Conservation (phyloP, 2,888 invertebrate genomes). For the Drosophila niveifrons region DNA sequence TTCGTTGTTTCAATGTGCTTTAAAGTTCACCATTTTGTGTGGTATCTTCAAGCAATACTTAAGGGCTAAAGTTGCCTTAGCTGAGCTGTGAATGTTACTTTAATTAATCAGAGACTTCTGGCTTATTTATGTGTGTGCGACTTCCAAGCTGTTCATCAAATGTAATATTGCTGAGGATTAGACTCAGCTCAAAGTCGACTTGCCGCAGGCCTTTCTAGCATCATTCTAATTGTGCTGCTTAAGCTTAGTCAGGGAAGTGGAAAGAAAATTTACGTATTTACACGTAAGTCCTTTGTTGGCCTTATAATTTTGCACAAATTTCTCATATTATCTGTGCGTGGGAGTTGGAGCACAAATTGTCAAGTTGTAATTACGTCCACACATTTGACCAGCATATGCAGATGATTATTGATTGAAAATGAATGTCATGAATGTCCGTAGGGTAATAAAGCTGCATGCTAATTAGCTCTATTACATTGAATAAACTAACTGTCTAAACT, state of each 20-base stretch:
- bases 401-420: not conserved
- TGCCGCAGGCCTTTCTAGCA: not conserved
- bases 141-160: not conserved
- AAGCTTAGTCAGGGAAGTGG: not conserved
- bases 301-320: not conserved
- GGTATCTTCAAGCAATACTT: not conserved
- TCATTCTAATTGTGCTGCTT: slow-evolving; percentile 1
- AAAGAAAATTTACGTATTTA: not conserved
- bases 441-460: not conserved
- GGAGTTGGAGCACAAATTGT: not conserved
- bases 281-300: not conserved
- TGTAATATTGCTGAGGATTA: slow-evolving; percentile 3
- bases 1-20: not conserved
- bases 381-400: slow-evolving; percentile 1
- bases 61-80: not conserved
- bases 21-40: not conserved
- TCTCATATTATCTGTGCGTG: not conserved
- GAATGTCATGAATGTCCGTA: not conserved
- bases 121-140: not conserved
- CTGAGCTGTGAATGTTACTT: not conserved
- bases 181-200: not conserved
- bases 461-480: not conserved
- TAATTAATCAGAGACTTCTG: slow-evolving; percentile 4
- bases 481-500: not conserved
- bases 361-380: not conserved